Evolutionary conservation across 2,797 vertebrate genomes (phyloP).

Genomic region (Lagodon rhomboides): DNA sequence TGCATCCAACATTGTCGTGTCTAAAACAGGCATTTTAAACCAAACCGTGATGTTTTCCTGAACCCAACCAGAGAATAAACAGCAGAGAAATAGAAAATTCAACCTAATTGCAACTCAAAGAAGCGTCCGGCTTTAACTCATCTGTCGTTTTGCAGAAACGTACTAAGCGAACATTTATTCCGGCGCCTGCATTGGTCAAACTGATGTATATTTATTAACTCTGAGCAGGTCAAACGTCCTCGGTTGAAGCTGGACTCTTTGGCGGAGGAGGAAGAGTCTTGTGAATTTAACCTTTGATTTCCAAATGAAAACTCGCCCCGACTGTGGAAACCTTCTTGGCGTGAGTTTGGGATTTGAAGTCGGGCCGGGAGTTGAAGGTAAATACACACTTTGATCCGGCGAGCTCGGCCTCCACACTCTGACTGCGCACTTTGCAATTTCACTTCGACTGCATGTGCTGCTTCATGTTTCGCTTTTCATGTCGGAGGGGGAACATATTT

Average conservation of each 20-base stretch:
- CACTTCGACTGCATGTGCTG: conserved; percentile 39
- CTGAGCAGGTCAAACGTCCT: background rate
- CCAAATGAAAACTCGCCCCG: conserved; percentile 51
- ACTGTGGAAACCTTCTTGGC: conserved; percentile 37
- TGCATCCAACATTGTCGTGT: too few species aligned
- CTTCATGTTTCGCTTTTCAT: conserved; percentile 50
- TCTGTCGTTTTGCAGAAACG: too few species aligned
- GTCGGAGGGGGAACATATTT: conserved; percentile 33
- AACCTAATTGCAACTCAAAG: too few species aligned
- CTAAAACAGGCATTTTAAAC: too few species aligned
- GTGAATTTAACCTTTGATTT: conserved; percentile 65
- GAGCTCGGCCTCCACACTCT: conserved; percentile 59
- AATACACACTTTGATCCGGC: conserved; percentile 74
- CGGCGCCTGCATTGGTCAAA: too few species aligned
- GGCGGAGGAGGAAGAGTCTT: conserved; percentile 6
- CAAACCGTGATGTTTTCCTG: too few species aligned
- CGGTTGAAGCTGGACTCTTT: background rate
- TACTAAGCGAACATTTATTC: too few species aligned
- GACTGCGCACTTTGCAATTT: conserved; percentile 64
- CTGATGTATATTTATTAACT: background rate
- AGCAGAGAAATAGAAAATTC: too few species aligned
- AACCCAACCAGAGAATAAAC: too few species aligned
- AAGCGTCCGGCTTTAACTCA: too few species aligned
- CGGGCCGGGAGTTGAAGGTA: conserved; percentile 66
- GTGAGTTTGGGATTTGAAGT: conserved; percentile 46